phyloP scores from a whole-genome alignment of 2,888 invertebrate species.

The Gonocerus acuteangulatus region DNA sequence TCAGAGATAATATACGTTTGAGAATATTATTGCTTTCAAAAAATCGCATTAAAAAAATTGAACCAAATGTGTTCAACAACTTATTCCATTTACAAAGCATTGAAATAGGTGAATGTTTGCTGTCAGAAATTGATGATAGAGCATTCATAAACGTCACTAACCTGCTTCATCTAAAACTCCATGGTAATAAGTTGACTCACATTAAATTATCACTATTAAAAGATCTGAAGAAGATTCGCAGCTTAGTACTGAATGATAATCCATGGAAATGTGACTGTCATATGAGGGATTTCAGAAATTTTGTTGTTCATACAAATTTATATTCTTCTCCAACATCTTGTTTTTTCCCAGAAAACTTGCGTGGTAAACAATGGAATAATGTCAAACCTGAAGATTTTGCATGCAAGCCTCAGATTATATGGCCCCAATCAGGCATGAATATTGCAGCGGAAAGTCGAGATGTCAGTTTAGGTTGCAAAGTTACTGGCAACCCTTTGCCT shows the following conservation, averaged over 20 bases:
- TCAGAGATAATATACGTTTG: slow-evolving; percentile 61
- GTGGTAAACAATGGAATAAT: slow-evolving; percentile 64
- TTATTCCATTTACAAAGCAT: slow-evolving; percentile 66
- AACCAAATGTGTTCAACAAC: slow-evolving; percentile 67
- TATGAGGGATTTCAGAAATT: slow-evolving; percentile 68
- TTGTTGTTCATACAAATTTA: slow-evolving; percentile 62
- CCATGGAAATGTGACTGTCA: slow-evolving; percentile 86
- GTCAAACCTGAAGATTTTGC: slow-evolving; percentile 57
- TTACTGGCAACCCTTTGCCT: slow-evolving; percentile 67
- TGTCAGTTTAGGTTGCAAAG: slow-evolving; percentile 65
- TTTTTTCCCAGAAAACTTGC: slow-evolving; percentile 58
- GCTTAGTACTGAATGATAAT: slow-evolving; percentile 69
- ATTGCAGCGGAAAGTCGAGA: slow-evolving; percentile 55
- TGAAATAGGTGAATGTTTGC: slow-evolving; percentile 65
- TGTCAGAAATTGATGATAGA: slow-evolving; percentile 59
- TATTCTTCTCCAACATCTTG: slow-evolving; percentile 69
- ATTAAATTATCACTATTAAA: slow-evolving; percentile 54
- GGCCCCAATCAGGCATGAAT: slow-evolving; percentile 52
- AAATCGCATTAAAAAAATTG: slow-evolving; percentile 65
- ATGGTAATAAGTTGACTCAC: slow-evolving; percentile 62
- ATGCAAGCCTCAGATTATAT: slow-evolving; percentile 67
- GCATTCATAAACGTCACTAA: slow-evolving; percentile 64
- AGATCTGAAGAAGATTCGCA: slow-evolving; percentile 58
- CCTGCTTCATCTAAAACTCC: slow-evolving; percentile 60
- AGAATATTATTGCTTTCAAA: slow-evolving; percentile 64